phyloP scores from a whole-genome alignment of 2,113 vertebrate species.

The Cricetomys ansorgei region DNA sequence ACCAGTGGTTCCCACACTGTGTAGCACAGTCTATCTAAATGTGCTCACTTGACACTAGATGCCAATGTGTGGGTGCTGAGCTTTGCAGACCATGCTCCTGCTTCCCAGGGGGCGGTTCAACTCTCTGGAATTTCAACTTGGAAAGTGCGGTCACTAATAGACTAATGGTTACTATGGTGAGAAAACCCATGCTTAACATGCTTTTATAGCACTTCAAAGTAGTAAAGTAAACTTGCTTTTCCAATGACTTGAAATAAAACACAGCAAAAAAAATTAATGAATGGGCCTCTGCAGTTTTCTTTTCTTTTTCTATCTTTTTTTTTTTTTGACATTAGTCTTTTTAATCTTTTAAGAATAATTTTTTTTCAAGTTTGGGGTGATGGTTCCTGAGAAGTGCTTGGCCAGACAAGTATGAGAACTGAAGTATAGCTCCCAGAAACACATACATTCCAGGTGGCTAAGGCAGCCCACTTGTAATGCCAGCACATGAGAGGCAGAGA shows the following conservation, averaged over 20 bases:
- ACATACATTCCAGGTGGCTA: background rate
- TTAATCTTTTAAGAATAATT: background rate
- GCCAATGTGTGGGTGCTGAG: background rate
- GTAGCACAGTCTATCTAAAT: background rate
- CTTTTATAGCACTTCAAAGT: background rate
- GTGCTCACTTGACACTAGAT: background rate
- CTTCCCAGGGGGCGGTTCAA: background rate
- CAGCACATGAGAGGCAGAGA: background rate
- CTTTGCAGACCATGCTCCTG: background rate
- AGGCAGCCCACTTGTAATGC: no score
- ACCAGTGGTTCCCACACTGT: background rate
- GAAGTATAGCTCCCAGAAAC: background rate
- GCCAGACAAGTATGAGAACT: no score
- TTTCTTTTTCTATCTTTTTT: background rate
- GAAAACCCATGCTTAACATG: background rate
- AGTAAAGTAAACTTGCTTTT: constrained; percentile 41
- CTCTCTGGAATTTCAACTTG: background rate
- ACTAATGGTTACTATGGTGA: background rate
- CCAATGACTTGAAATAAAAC: background rate
- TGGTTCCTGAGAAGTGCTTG: background rate
- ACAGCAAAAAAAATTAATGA: background rate
- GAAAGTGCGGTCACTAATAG: background rate
- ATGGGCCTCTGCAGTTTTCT: background rate
- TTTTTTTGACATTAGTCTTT: constrained; percentile 23
- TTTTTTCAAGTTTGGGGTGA: constrained; percentile 13